Evolutionary conservation across 2,797 vertebrate species (phyloP).

Genomic region (Periparus ater): DNA sequence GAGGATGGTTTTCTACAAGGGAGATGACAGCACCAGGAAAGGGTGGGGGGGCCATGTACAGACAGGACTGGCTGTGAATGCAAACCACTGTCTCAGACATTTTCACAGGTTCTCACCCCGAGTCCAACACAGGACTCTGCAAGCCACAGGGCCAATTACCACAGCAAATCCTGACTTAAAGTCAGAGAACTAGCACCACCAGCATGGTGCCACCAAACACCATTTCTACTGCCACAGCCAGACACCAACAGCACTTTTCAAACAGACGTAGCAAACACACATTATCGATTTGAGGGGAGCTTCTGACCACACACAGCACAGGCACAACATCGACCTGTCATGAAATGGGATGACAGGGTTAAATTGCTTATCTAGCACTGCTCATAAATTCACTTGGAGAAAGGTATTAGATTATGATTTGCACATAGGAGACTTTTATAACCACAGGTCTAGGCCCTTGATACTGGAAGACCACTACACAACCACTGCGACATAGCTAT

Average conservation of each 20-base stretch:
- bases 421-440: neutral
- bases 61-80: neutral
- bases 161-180: neutral
- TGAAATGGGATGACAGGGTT: neutral
- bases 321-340: neutral
- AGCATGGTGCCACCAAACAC: neutral
- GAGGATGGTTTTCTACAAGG: conserved; percentile 23
- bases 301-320: neutral
- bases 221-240: neutral
- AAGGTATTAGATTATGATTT: neutral
- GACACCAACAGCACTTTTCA: neutral
- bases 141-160: neutral
- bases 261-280: accelerated
- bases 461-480: neutral
- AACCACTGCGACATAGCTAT: neutral
- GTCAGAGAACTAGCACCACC: neutral
- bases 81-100: neutral
- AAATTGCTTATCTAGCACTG: neutral
- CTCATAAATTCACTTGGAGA: neutral
- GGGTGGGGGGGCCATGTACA: neutral
- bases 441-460: neutral
- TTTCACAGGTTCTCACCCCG: neutral
- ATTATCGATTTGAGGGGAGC: neutral
- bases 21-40: neutral
- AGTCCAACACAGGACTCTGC: neutral